Conservation (phyloP, 2,888 invertebrate genomes). For the Glomeris marginata region DNA sequence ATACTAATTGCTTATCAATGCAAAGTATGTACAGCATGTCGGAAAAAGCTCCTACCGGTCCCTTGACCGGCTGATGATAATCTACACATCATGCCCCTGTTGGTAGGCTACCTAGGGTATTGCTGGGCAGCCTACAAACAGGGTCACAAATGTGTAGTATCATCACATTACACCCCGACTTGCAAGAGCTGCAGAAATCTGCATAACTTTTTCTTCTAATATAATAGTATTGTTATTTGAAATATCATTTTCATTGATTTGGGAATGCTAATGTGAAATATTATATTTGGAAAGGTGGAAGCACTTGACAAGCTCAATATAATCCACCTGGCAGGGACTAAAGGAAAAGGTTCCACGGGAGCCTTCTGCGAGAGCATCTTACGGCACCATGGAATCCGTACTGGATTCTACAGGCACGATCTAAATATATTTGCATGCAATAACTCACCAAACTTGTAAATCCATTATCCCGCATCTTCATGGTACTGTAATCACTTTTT, state of each 20-base stretch:
- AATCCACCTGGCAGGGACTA: conserved; percentile 93
- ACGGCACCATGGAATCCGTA: conserved; percentile 62
- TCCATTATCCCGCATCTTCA: not conserved
- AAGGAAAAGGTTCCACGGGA: conserved; percentile 91
- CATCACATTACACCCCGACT: no score
- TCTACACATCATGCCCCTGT: no score
- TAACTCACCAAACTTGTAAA: not conserved
- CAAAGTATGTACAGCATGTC: no score
- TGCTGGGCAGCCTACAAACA: no score
- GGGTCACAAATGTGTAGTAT: no score
- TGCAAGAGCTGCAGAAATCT: no score
- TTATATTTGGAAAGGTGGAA: conserved; percentile 31
- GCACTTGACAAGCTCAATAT: conserved; percentile 59
- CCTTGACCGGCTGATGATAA: no score
- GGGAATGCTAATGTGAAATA: not conserved
- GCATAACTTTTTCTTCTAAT: no score
- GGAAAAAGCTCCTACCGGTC: no score
- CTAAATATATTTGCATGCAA: no score
- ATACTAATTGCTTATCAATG: no score
- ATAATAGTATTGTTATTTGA: not conserved
- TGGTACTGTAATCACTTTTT: not conserved
- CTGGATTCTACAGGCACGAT: conserved; percentile 76
- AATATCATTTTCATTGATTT: not conserved
- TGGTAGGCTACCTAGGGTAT: no score
- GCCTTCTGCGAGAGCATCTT: conserved; percentile 83